phyloP scores from a whole-genome alignment of 2,888 invertebrate species.

The Allophyes oxyacanthae region DNA sequence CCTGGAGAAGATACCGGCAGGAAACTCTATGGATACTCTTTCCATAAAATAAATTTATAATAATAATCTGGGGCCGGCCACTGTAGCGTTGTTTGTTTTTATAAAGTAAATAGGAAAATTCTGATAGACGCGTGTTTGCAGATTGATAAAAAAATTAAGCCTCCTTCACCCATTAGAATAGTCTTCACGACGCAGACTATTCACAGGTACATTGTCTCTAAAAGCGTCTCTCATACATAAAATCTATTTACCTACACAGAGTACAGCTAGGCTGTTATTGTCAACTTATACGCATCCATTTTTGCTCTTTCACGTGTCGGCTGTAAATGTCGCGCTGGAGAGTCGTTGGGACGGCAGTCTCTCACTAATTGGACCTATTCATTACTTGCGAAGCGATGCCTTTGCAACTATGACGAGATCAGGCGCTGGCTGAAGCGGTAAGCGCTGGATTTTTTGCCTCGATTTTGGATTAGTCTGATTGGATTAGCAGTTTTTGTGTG shows the following conservation, averaged over 20 bases:
- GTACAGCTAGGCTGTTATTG: conserved; percentile 14
- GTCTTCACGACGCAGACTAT: no score
- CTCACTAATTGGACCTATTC: conserved; percentile 67
- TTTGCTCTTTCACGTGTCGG: conserved; percentile 50
- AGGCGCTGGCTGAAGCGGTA: conserved; percentile 20
- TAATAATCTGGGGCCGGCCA: no score
- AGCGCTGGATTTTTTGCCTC: conserved; percentile 40
- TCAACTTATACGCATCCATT: conserved; percentile 45
- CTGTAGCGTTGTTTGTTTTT: no score
- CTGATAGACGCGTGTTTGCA: no score
- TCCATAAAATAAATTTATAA: no score
- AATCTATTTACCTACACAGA: conserved; percentile 21
- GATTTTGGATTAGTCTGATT: neutral
- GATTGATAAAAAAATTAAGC: no score
- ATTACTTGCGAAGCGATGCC: conserved; percentile 55
- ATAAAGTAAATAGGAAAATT: no score
- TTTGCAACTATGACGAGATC: conserved; percentile 48
- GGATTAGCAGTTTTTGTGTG: neutral
- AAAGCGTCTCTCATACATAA: conserved; percentile 24
- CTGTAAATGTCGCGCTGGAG: conserved; percentile 50
- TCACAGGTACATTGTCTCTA: conserved; percentile 24
- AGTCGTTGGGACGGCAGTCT: conserved; percentile 57
- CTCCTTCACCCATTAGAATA: no score
- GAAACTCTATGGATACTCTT: no score
- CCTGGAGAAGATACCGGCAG: no score